Conservation (phyloP, 2,113 vertebrate species). For the Trichomycterus rosablanca region DNA sequence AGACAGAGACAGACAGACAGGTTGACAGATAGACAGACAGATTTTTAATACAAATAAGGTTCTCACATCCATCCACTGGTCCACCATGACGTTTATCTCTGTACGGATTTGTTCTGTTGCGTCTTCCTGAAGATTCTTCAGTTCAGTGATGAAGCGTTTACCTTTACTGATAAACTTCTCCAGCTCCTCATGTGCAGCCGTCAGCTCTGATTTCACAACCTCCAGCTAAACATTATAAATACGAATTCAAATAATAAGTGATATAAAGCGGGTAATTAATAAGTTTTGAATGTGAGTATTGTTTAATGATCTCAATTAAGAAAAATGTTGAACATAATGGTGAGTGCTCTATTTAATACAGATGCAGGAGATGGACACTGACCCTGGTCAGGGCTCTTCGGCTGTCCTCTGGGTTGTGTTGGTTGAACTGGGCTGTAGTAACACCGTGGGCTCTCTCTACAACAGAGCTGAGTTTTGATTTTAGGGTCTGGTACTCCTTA, state of each 20-base stretch:
- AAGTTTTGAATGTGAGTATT: too few relatives aligned
- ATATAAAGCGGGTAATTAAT: too few relatives aligned
- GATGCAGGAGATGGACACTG: constrained; percentile 44
- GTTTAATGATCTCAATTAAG: too few relatives aligned
- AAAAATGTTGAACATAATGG: too few relatives aligned
- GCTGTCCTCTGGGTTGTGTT: constrained; percentile 81
- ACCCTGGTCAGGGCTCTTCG: constrained; percentile 78
- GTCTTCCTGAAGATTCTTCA: constrained; percentile 75
- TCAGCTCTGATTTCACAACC: constrained; percentile 73
- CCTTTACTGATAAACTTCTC: constrained; percentile 81
- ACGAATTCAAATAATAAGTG: not conserved
- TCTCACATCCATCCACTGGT: constrained; percentile 89
- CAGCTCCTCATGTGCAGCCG: constrained; percentile 78
- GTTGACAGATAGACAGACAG: not conserved
- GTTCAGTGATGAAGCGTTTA: constrained; percentile 79
- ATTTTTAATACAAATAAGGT: not conserved
- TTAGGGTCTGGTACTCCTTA: constrained; percentile 78
- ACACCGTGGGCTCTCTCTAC: constrained; percentile 74
- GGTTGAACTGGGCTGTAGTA: constrained; percentile 68
- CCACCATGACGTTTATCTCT: constrained; percentile 76
- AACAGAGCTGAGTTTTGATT: constrained; percentile 66
- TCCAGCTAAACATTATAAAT: constrained; percentile 75
- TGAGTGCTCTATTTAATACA: too few relatives aligned
- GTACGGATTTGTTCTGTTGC: constrained; percentile 64
- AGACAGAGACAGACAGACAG: not conserved